phyloP scores from a whole-genome alignment of 2,797 vertebrate genomes.

The Menidia menidia region DNA sequence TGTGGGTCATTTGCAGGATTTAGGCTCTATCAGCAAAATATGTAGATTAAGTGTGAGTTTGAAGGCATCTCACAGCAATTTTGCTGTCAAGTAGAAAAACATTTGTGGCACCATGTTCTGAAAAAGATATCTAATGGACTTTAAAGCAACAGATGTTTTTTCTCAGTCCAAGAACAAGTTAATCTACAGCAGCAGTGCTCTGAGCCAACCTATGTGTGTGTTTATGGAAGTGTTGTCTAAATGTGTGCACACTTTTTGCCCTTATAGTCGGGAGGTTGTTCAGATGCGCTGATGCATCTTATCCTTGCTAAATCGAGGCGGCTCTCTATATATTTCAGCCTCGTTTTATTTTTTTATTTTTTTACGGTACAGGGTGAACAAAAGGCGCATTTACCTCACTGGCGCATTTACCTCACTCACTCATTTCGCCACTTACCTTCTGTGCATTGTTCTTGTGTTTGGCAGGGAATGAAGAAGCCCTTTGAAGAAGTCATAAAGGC shows the following conservation, averaged over 20 bases:
- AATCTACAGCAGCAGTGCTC: too few relatives aligned
- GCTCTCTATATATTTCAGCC: neutral
- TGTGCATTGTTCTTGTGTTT: constrained; percentile 29
- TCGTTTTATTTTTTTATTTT: neutral
- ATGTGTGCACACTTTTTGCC: constrained; percentile 1
- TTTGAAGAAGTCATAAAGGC: constrained; percentile 91
- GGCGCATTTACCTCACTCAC: neutral
- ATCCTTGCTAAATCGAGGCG: neutral
- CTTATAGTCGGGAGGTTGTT: neutral
- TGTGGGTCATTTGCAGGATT: neutral
- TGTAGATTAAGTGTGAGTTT: neutral
- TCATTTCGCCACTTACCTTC: neutral
- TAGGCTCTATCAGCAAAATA: neutral
- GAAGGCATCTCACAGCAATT: neutral
- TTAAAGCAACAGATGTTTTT: neutral
- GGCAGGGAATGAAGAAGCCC: constrained; percentile 90
- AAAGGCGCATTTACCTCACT: neutral
- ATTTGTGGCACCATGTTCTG: neutral
- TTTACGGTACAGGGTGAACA: neutral
- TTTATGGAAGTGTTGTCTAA: constrained; percentile 14
- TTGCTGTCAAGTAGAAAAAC: neutral
- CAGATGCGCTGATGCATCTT: neutral
- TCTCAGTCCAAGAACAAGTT: neutral
- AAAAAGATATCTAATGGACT: neutral
- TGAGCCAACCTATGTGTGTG: constrained; percentile 26